Evolutionary conservation across 1,140 invertebrate genomes (phyloP).

Genomic region (Apis dorsata): DNA sequence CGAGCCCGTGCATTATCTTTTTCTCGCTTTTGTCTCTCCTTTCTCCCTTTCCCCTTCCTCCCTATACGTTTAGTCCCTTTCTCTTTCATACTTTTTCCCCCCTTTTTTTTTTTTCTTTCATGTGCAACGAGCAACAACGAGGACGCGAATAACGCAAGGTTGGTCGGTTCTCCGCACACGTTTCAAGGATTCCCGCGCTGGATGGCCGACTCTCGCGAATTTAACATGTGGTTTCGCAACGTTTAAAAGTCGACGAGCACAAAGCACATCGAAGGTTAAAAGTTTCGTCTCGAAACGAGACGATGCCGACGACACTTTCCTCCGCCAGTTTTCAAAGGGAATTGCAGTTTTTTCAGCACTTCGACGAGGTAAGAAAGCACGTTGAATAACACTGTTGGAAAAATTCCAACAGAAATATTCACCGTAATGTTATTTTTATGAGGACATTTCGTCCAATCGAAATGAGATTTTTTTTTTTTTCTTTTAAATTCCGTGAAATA

Average conservation of each 20-base stretch:
- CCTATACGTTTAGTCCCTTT: not conserved
- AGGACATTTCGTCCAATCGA: not conserved
- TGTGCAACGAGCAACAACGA: conserved; percentile 3
- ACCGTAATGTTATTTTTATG: not conserved
- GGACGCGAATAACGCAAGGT: conserved; percentile 33
- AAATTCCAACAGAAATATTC: not conserved
- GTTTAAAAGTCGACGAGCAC: not conserved
- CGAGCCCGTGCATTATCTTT: not conserved
- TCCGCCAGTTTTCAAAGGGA: not conserved
- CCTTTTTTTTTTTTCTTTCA: not conserved
- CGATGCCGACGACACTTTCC: not conserved
- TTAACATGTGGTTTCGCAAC: conserved; percentile 16
- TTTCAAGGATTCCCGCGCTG: conserved; percentile 29
- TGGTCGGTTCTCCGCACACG: conserved; percentile 4
- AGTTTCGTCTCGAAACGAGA: not conserved
- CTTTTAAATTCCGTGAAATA: too few species aligned
- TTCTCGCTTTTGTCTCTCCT: not conserved
- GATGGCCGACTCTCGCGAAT: not conserved
- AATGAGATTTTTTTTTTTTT: too few species aligned
- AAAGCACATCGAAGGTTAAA: not conserved
- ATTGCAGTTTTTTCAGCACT: not conserved
- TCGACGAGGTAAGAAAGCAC: too few species aligned
- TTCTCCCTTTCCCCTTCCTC: not conserved
- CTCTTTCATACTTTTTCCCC: not conserved
- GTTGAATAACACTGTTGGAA: not conserved